These are phyloP conservation scores for Mizuhopecten yessoensis DNA, from an alignment of 1,140 invertebrate species.

Conservation along the genomic window DNA sequence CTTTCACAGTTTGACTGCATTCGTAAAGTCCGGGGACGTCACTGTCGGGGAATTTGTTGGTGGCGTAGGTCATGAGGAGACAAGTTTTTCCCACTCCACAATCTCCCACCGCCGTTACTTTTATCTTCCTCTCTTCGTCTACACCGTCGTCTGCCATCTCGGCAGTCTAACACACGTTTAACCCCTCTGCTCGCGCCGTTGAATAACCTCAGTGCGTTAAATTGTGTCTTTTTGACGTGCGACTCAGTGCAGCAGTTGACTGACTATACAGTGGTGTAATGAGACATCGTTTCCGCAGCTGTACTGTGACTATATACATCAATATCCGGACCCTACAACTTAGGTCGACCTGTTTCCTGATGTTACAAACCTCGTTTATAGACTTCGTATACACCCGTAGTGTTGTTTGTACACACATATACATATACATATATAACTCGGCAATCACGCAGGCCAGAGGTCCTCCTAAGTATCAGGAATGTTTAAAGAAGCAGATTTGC, in stretches of 20 bases:
- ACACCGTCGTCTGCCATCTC: neutral
- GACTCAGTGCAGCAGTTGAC: conserved; percentile 11
- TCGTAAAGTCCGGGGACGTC: conserved; percentile 66
- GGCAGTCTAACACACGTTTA: neutral
- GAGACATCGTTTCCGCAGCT: conserved; percentile 36
- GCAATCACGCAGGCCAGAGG: neutral
- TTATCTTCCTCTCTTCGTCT: conserved; percentile 55
- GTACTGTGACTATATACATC: neutral
- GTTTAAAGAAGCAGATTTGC: neutral
- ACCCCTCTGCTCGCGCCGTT: neutral
- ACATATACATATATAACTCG: neutral
- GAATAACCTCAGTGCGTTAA: neutral
- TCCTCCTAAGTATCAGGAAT: neutral
- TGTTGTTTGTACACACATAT: conserved; percentile 1
- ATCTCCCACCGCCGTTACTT: conserved; percentile 92
- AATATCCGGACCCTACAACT: conserved; percentile 11
- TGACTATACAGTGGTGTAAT: neutral
- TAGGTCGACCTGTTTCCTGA: conserved; percentile 19
- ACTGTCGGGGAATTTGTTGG: conserved; percentile 76
- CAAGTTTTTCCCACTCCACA: conserved; percentile 97
- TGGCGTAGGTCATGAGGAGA: conserved; percentile 84
- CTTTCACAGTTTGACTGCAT: conserved; percentile 59
- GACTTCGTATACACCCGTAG: neutral
- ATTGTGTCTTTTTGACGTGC: conserved; percentile 1
- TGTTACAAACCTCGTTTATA: neutral